Base-by-base conservation (phyloP, 2,888 invertebrate genomes). In the Adelphocoris suturalis region DNA sequence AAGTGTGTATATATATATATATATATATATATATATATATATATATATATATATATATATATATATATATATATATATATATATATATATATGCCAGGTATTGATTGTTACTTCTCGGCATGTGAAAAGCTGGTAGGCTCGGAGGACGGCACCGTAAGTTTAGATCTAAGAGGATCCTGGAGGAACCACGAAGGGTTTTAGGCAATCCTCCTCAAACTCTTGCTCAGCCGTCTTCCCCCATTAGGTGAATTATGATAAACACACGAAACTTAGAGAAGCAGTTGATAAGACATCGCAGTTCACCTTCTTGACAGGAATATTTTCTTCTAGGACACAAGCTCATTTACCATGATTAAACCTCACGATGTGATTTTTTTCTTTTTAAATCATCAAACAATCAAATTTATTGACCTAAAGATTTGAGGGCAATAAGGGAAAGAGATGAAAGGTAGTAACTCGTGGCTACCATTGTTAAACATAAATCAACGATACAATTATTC, bases 191-290 rank as follows among this genome's bases (percentile, higher is more conserved):
- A 37, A 57, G 27, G 68, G 23, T 68, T 68, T 68, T 13, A 7
- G 68, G 11, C 23, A 5, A 68, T 68, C 23, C 19, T 14, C 61
- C 68, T 68, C 19, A 52, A 52, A 7, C 68, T 23, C 68, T 68
- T 23, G 12, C 68, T 52, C 4, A 68, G 9, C 23, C 23, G 68
- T 4, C 68, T 68, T 23, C n/a, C n/a, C 61, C n/a, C 61, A 61
- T 61, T 61, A 61, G 9, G 19, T 61, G 61, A 61, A 61, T 61
- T 68, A 68, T 68, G 68, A 68, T 68, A 68, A 68, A 68, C 68
- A 27, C 19, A 13, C 68, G 68, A 68, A 23, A 68, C 68, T 68
- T 23, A 12, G 68, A 13, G 0, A 23, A 23, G 19, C 68, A 9
- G 5, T 23, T 23, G 2, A 5, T 23, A 12, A 68, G 68, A 68